These are phyloP conservation scores for Crocallis elinguaria DNA, from an alignment of 2,888 invertebrate genomes.

Conservation along the genomic window DNA sequence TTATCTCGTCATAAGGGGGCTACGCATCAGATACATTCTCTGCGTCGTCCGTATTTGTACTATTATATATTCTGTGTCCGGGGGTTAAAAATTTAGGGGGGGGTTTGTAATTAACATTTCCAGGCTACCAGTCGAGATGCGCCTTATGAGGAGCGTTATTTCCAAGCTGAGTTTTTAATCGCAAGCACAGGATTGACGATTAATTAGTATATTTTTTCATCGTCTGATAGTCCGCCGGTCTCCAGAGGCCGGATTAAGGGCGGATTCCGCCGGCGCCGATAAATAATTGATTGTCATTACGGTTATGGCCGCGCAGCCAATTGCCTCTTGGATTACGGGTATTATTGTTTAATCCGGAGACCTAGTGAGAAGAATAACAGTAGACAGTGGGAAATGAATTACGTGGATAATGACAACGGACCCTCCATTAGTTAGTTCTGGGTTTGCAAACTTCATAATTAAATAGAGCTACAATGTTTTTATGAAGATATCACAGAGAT, in stretches of 20 bases:
- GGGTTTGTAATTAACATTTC: constrained; percentile 44
- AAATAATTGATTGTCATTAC: constrained; percentile 67
- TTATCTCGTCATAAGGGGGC: too few species aligned
- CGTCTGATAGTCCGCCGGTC: constrained; percentile 47
- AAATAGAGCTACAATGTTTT: neutral
- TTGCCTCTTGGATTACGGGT: constrained; percentile 46
- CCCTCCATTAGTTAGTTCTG: neutral
- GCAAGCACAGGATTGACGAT: constrained; percentile 57
- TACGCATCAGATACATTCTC: too few species aligned
- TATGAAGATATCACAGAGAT: too few species aligned
- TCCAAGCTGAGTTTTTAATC: constrained; percentile 52
- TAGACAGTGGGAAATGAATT: constrained; percentile 11
- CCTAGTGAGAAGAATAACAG: constrained; percentile 34
- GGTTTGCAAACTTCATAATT: neutral
- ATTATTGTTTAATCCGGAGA: constrained; percentile 35
- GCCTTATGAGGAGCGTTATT: constrained; percentile 46
- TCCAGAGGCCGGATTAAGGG: constrained; percentile 52
- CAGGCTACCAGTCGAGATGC: constrained; percentile 21
- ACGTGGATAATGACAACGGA: constrained; percentile 1
- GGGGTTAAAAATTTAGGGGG: too few species aligned
- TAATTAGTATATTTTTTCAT: constrained; percentile 69
- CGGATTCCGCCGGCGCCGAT: constrained; percentile 56
- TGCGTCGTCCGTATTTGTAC: too few species aligned
- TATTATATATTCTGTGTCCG: too few species aligned
- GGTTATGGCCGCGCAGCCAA: constrained; percentile 58